phyloP scores from a whole-genome alignment of 2,797 vertebrate species.

The Gila robusta region DNA sequence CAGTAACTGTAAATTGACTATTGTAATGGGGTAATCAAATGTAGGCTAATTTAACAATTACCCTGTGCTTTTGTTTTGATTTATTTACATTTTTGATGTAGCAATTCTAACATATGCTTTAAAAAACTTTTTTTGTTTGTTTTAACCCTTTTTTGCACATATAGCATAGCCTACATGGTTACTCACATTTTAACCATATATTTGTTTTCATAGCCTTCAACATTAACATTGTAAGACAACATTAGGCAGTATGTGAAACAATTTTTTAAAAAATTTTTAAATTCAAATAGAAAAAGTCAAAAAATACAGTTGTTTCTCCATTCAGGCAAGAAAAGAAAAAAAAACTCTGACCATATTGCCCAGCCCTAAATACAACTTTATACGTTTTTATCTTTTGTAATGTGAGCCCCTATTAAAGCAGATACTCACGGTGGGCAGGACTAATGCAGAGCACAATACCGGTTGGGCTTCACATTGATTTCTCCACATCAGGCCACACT shows the following conservation, averaged over 20 bases:
- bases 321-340: too few relatives aligned
- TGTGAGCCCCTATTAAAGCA: background rate
- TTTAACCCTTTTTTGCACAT: too few relatives aligned
- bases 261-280: too few relatives aligned
- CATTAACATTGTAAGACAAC: too few relatives aligned
- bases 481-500: slow-evolving; percentile 20
- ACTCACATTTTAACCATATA: background rate
- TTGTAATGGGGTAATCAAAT: background rate
- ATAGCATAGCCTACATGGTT: too few relatives aligned
- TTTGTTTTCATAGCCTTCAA: too few relatives aligned
- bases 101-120: too few relatives aligned
- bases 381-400: background rate
- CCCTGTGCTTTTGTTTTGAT: background rate
- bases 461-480: slow-evolving; percentile 43
- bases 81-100: background rate
- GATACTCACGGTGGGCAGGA: background rate
- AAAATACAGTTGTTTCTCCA: too few relatives aligned
- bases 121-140: too few relatives aligned
- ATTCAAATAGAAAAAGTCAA: too few relatives aligned
- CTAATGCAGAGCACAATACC: slow-evolving; percentile 62
- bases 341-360: too few relatives aligned
- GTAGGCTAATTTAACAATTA: background rate
- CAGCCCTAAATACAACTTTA: background rate
- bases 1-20: background rate
- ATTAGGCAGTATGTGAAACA: too few relatives aligned